phyloP scores from a whole-genome alignment of 2,113 vertebrate species.

The Terrapene triunguis region DNA sequence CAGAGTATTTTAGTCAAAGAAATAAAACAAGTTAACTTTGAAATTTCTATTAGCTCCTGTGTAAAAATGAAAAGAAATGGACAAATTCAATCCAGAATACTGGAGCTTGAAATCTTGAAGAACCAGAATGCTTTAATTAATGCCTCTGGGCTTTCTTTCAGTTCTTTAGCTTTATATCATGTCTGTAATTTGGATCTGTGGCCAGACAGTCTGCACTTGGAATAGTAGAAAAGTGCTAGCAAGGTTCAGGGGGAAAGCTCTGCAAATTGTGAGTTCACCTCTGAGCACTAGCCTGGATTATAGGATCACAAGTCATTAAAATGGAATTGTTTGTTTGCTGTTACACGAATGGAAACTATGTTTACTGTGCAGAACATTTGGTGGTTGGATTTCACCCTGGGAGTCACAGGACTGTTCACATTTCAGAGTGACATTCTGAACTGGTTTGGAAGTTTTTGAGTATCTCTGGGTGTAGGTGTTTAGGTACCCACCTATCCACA shows the following conservation, averaged over 20 bases:
- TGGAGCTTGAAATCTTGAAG: not conserved
- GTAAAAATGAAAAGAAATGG: not conserved
- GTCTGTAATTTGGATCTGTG: conserved; percentile 32
- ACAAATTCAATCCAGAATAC: not conserved
- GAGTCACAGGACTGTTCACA: not conserved
- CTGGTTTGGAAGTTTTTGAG: not conserved
- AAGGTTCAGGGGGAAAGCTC: conserved; percentile 63
- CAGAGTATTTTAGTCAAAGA: not conserved
- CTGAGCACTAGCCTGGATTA: conserved; percentile 68
- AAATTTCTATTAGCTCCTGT: not conserved
- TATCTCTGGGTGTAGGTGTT: conserved; percentile 17
- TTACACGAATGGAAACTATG: conserved; percentile 61
- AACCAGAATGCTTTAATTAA: not conserved
- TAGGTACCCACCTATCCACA: not conserved
- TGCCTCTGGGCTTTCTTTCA: not conserved
- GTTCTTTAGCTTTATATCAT: not conserved
- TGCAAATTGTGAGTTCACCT: conserved; percentile 73
- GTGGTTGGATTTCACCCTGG: conserved; percentile 18
- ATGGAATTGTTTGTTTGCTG: conserved; percentile 64
- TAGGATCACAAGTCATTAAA: conserved; percentile 75
- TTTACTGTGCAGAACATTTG: conserved; percentile 45
- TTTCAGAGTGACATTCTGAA: conserved; percentile 38
- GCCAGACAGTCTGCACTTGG: conserved; percentile 19
- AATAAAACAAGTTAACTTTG: not conserved
- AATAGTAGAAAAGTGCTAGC: conserved; percentile 46